Conservation (phyloP, 2,797 vertebrate genomes). For the Neoniphon sammara region DNA sequence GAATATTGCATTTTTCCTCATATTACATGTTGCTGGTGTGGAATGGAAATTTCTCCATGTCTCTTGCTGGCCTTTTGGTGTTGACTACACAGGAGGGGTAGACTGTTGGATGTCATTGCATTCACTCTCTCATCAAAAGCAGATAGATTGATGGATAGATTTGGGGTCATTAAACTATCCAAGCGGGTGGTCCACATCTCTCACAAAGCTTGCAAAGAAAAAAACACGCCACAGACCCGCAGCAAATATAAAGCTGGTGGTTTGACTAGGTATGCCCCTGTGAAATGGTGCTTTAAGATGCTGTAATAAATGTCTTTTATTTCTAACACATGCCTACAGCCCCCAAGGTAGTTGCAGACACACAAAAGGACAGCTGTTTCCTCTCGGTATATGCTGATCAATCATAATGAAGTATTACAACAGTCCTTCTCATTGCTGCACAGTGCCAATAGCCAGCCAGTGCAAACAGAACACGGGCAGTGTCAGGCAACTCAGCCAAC, state of each 20-base stretch:
- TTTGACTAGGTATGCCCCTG: conserved; percentile 59
- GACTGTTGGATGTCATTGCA: not conserved
- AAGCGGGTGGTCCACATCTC: conserved; percentile 34
- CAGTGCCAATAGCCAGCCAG: conserved; percentile 49
- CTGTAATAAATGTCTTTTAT: conserved; percentile 72
- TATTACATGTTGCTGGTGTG: conserved; percentile 57
- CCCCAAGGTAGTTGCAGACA: conserved; percentile 62
- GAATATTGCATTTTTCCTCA: conserved; percentile 77
- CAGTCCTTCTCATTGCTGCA: conserved; percentile 33
- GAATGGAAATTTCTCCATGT: conserved; percentile 53
- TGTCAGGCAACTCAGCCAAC: conserved; percentile 30
- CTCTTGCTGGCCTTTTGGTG: conserved; percentile 43
- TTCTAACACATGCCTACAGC: conserved; percentile 63
- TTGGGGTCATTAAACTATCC: conserved; percentile 32
- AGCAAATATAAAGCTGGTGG: conserved; percentile 59
- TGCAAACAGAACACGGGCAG: conserved; percentile 37
- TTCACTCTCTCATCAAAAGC: not conserved
- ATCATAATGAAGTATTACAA: conserved; percentile 62
- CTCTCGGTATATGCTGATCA: conserved; percentile 70
- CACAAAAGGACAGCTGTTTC: conserved; percentile 74
- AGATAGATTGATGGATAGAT: not conserved
- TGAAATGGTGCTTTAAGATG: conserved; percentile 70
- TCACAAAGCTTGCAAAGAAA: conserved; percentile 46
- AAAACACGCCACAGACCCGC: conserved; percentile 41
- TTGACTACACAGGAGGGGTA: not conserved